These are phyloP conservation scores for Xanthia icteritia DNA, from an alignment of 2,888 invertebrate species.

Conservation along the genomic window DNA sequence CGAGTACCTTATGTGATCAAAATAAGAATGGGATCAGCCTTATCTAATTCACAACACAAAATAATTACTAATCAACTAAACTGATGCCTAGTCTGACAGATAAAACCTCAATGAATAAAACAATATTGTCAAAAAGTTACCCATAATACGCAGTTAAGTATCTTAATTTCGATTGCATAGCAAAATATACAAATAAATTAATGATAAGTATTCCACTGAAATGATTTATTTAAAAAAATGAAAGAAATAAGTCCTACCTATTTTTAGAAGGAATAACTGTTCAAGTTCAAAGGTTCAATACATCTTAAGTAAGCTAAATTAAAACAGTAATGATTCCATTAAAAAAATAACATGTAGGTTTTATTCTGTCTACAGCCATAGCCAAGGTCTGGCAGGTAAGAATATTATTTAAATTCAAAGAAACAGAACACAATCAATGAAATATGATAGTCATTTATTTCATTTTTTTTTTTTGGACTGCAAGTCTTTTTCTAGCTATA, in stretches of 20 bases:
- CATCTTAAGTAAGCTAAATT: neutral
- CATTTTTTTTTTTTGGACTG: neutral
- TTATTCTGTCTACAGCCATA: neutral
- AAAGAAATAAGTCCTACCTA: no score
- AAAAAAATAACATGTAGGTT: conserved; percentile 3
- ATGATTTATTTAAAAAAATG: neutral
- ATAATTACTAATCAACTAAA: neutral
- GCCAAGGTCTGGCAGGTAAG: neutral
- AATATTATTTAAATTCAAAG: neutral
- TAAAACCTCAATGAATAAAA: neutral
- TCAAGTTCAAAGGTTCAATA: neutral
- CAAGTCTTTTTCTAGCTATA: neutral
- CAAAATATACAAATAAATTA: neutral
- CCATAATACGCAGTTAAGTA: neutral
- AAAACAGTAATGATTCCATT: neutral
- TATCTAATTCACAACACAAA: neutral
- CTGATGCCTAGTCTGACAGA: neutral
- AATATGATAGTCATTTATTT: conserved; percentile 14
- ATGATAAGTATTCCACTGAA: neutral
- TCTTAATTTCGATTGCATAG: neutral
- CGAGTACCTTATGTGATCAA: no score
- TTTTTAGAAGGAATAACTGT: no score
- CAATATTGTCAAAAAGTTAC: neutral
- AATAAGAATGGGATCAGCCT: neutral
- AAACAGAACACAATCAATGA: conserved; percentile 13